A percentile compares a stretch with the other conserved stretches of the same genome.
Evolutionary conservation across 2,888 invertebrate genomes (phyloP).

Genomic region (Caenorhabditis panamensis): DNA sequence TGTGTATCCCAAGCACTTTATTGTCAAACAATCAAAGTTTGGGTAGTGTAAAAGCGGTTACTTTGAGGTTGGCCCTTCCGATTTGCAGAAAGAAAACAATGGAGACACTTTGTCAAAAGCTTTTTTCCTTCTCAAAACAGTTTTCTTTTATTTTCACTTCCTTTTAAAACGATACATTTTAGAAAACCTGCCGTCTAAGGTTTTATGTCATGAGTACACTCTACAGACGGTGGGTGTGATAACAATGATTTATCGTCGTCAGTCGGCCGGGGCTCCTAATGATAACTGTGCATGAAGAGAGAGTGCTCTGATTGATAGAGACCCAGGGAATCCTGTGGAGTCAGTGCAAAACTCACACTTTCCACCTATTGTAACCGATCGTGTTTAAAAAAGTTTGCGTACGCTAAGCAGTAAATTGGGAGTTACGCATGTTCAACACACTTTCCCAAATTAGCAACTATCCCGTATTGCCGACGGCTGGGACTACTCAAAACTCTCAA

Average conservation of each 20-base stretch:
- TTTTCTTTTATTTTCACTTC: not conserved
- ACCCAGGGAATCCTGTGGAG: conserved; percentile 6
- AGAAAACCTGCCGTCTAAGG: not conserved
- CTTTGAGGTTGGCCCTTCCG: too few relatives aligned
- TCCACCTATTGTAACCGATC: conserved; percentile 26
- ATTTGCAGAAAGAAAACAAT: too few relatives aligned
- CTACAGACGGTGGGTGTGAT: conserved; percentile 60
- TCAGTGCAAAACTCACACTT: conserved; percentile 37
- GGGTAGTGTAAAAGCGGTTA: too few relatives aligned
- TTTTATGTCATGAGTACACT: conserved; percentile 47
- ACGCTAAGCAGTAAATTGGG: too few relatives aligned
- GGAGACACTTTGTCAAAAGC: not conserved
- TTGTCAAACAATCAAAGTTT: too few relatives aligned
- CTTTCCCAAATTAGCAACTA: not conserved
- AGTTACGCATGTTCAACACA: conserved; percentile 16
- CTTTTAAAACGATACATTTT: conserved; percentile 11
- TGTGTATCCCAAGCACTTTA: too few relatives aligned
- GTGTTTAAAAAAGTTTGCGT: conserved; percentile 4
- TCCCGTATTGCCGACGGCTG: not conserved
- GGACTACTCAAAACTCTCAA: too few relatives aligned
- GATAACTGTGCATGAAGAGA: conserved; percentile 7
- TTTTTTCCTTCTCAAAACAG: too few relatives aligned
- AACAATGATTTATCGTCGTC: conserved; percentile 62
- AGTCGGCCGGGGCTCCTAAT: conserved; percentile 7
- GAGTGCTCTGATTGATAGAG: not conserved